These are phyloP conservation scores for Molossus molossus DNA, from an alignment of 2,797 vertebrate genomes.

Conservation along the genomic window DNA sequence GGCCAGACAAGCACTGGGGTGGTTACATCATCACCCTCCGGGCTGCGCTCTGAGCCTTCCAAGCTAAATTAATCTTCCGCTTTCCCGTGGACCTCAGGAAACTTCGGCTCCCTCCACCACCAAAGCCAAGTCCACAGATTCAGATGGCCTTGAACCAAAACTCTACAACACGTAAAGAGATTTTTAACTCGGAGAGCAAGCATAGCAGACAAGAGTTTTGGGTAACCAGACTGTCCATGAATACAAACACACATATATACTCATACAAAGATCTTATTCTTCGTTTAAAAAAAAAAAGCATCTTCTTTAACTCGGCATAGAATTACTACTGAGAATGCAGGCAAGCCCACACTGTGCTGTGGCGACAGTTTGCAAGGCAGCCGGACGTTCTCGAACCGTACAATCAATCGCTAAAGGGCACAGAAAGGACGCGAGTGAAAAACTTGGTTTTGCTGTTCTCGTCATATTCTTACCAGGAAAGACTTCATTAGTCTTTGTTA, in stretches of 20 bases:
- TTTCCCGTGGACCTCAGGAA: slow-evolving; percentile 88
- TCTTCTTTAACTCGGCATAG: not conserved
- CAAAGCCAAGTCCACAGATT: slow-evolving; percentile 72
- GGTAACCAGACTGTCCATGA: not conserved
- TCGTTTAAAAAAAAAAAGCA: not conserved
- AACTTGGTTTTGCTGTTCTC: not conserved
- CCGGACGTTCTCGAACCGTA: not conserved
- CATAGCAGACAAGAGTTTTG: not conserved
- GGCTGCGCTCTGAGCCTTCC: slow-evolving; percentile 86
- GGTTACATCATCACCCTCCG: slow-evolving; percentile 89
- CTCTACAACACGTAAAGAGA: not conserved
- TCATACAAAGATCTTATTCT: not conserved
- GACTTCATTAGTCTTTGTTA: not conserved
- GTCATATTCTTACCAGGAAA: not conserved
- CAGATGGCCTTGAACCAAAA: slow-evolving; percentile 26
- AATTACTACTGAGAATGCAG: not conserved
- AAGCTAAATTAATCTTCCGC: slow-evolving; percentile 91
- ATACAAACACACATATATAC: not conserved
- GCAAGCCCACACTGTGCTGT: not conserved
- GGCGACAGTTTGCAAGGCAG: not conserved
- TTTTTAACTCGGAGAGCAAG: not conserved
- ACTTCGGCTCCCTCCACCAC: slow-evolving; percentile 84
- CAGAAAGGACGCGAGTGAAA: not conserved
- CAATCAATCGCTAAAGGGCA: not conserved
- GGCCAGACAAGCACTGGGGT: slow-evolving; percentile 84